phyloP scores from a whole-genome alignment of 2,888 invertebrate genomes.

The Mythimna vitellina region DNA sequence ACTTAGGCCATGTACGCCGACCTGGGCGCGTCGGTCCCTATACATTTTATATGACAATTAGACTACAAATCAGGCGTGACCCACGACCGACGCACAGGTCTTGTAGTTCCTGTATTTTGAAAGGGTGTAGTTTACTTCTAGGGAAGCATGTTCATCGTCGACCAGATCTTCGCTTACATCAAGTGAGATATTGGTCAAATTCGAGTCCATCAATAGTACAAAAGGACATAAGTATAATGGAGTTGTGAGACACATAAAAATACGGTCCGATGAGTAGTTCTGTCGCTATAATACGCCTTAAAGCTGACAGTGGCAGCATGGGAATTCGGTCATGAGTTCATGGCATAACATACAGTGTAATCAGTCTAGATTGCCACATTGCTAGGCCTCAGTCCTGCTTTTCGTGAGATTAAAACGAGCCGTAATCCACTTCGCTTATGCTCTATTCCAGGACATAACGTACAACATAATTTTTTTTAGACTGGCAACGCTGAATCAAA shows the following conservation, averaged over 20 bases:
- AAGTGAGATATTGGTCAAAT: not conserved
- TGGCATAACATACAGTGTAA: not conserved
- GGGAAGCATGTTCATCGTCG: too few species aligned
- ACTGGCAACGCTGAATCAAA: not conserved
- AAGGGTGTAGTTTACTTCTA: too few species aligned
- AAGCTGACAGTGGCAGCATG: not conserved
- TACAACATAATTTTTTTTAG: too few species aligned
- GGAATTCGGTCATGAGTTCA: conserved; percentile 1
- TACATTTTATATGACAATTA: too few species aligned
- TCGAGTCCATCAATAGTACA: not conserved
- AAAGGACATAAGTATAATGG: not conserved
- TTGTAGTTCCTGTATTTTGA: too few species aligned
- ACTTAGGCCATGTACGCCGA: too few species aligned
- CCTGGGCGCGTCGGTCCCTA: too few species aligned
- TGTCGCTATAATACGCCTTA: not conserved
- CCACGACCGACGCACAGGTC: too few species aligned
- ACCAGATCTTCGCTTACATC: not conserved
- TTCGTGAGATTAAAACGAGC: not conserved
- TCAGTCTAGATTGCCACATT: not conserved
- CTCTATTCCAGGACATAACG: not conserved
- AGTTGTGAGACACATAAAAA: not conserved
- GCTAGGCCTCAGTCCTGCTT: not conserved
- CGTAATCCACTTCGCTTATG: not conserved
- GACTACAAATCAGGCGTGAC: too few species aligned
- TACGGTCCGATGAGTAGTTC: not conserved